Evolutionary conservation across 64 coral and sea anemone species (phyloP).

Genomic region (Dendrophyllia cribrosa): DNA sequence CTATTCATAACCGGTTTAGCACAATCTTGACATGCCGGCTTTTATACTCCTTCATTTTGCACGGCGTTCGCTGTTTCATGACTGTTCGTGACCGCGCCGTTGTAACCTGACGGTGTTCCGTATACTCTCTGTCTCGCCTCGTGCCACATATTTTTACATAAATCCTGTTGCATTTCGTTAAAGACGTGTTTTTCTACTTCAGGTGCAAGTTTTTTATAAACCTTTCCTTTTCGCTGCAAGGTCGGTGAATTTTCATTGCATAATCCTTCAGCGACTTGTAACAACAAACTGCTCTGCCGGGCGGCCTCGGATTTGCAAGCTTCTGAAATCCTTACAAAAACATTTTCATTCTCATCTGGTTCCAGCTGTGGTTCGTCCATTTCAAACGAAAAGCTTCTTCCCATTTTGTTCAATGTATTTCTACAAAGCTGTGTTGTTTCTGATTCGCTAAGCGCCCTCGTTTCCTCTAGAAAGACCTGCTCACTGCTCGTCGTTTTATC

Average conservation of each 20-base stretch:
- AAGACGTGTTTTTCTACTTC: slow-evolving; percentile 87
- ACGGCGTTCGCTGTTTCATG: not conserved
- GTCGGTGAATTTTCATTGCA: slow-evolving; percentile 60
- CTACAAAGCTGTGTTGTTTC: not conserved
- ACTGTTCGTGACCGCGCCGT: not conserved
- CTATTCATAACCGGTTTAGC: not conserved
- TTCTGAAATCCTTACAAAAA: slow-evolving; percentile 77
- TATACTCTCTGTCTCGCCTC: slow-evolving; percentile 71
- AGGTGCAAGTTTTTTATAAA: slow-evolving; percentile 89
- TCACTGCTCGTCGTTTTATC: slow-evolving; percentile 57
- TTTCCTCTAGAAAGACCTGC: slow-evolving; percentile 34
- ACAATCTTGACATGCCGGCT: not conserved
- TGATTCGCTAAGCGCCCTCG: not conserved
- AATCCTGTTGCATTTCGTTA: slow-evolving; percentile 74
- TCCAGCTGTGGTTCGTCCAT: no score
- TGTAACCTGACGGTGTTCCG: slow-evolving; percentile 61
- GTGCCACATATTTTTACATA: slow-evolving; percentile 83
- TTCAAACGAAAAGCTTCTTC: slow-evolving; percentile 12
- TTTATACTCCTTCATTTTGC: not conserved
- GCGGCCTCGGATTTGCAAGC: slow-evolving; percentile 78
- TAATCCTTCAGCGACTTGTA: slow-evolving; percentile 69
- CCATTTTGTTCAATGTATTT: slow-evolving; percentile 20
- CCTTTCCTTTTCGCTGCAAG: slow-evolving; percentile 77
- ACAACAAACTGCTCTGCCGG: slow-evolving; percentile 60
- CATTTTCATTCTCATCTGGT: slow-evolving; percentile 47